Evolutionary conservation across 2,113 vertebrate genomes (phyloP).

Genomic region (Labrus mixtus): DNA sequence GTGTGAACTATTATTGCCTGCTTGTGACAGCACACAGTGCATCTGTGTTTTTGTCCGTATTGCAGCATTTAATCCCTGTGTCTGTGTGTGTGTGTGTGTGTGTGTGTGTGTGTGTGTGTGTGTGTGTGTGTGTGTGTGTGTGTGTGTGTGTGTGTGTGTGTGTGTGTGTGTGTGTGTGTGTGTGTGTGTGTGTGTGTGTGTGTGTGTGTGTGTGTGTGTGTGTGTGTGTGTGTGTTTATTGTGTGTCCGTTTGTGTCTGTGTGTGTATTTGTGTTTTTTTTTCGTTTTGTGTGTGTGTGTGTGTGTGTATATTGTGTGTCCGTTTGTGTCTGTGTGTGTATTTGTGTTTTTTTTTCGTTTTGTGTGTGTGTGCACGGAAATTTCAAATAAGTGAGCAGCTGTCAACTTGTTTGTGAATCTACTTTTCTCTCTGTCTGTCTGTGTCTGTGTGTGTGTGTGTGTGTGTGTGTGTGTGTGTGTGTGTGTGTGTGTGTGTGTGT

Average conservation of each 20-base stretch:
- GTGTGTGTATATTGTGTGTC: background rate
- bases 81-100: slow-evolving; percentile 21
- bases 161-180: background rate
- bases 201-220: background rate
- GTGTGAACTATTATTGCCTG: slow-evolving; percentile 72
- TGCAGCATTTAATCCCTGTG: slow-evolving; percentile 60
- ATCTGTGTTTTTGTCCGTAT: slow-evolving; percentile 66
- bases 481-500: background rate
- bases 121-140: background rate
- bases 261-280: background rate
- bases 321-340: slow-evolving; percentile 2
- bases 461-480: slow-evolving; percentile 5
- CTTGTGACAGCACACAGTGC: slow-evolving; percentile 62
- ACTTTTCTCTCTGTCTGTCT: too few relatives aligned
- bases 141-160: slow-evolving; percentile 2
- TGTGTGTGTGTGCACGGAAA: slow-evolving; percentile 8
- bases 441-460: slow-evolving; percentile 26
- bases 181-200: slow-evolving; percentile 11
- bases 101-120: background rate
- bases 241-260: too few relatives aligned
- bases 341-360: background rate
- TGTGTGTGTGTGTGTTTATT: background rate
- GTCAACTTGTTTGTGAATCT: slow-evolving; percentile 48
- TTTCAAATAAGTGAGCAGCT: slow-evolving; percentile 66
- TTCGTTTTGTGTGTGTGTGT: background rate